Percentiles rank a stretch among this genome's conserved stretches.
Evolutionary conservation across 2,888 invertebrate species (phyloP).

Genomic region (Chrysomela aeneicollis): DNA sequence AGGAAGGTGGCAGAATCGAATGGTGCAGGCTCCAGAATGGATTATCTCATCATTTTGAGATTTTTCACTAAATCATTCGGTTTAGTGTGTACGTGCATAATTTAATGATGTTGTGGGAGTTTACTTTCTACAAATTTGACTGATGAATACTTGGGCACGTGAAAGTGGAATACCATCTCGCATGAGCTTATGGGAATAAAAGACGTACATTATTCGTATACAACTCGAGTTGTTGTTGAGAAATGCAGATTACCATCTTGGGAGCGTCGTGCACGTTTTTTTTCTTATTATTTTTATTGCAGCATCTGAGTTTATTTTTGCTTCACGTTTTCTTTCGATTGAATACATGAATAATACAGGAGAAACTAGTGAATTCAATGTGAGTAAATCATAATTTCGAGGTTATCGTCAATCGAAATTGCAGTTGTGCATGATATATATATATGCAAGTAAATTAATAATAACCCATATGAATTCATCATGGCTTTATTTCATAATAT

Average conservation of each 20-base stretch:
- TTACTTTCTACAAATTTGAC: conserved; percentile 38
- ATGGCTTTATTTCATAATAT: no score
- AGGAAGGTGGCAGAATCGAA: no score
- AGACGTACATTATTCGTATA: neutral
- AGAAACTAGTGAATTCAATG: no score
- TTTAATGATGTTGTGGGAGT: conserved; percentile 32
- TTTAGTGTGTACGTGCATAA: conserved; percentile 15
- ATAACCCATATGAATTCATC: no score
- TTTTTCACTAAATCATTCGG: neutral
- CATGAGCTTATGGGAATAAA: conserved; percentile 1
- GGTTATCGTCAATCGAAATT: no score
- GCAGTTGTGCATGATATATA: no score
- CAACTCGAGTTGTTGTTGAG: neutral
- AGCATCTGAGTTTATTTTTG: neutral
- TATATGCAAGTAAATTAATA: no score
- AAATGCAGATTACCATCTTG: conserved; percentile 10
- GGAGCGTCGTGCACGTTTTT: neutral
- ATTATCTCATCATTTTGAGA: no score
- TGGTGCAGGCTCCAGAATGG: no score
- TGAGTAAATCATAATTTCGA: no score
- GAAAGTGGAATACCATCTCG: conserved; percentile 40
- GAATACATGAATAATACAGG: neutral
- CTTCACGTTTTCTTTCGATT: neutral
- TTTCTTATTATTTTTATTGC: neutral
- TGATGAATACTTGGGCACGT: conserved; percentile 32